phyloP scores from a whole-genome alignment of 2,888 invertebrate species.

The Drosophila putrida region DNA sequence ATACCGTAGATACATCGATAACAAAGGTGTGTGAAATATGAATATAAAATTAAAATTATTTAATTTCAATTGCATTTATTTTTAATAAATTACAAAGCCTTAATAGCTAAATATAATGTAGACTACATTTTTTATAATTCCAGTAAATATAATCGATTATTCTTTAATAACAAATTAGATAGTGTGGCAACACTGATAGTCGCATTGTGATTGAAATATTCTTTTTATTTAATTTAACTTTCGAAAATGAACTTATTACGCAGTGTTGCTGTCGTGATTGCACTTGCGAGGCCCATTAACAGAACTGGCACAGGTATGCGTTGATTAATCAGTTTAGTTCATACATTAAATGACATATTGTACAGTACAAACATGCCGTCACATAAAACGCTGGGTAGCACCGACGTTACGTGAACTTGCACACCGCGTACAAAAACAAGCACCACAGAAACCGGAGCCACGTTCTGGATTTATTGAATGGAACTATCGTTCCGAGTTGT shows the following conservation, averaged over 20 bases:
- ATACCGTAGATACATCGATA: background rate
- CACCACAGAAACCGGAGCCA: slow-evolving; percentile 86
- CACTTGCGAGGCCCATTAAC: slow-evolving; percentile 32
- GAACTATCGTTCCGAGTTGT: slow-evolving; percentile 95
- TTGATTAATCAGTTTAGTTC: background rate
- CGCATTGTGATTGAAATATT: slow-evolving; percentile 26
- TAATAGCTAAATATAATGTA: background rate
- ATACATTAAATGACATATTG: slow-evolving; percentile 29
- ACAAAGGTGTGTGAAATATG: background rate
- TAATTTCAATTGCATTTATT: too few relatives aligned
- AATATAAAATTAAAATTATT: background rate
- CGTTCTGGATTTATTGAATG: slow-evolving; percentile 91
- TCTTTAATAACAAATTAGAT: background rate
- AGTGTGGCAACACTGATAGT: slow-evolving; percentile 37
- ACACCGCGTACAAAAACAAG: slow-evolving; percentile 87
- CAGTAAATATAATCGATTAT: slow-evolving; percentile 8
- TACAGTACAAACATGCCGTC: slow-evolving; percentile 65
- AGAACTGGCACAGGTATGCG: slow-evolving; percentile 40
- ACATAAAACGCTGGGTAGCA: slow-evolving; percentile 88
- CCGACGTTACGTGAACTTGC: slow-evolving; percentile 89
- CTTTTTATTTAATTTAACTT: slow-evolving; percentile 10
- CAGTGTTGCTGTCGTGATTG: slow-evolving; percentile 28
- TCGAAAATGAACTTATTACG: slow-evolving; percentile 65
- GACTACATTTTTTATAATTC: background rate
- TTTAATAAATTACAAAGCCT: background rate